These are phyloP conservation scores for Choloepus didactylus DNA, from an alignment of 2,797 vertebrate species.

Conservation along the genomic window DNA sequence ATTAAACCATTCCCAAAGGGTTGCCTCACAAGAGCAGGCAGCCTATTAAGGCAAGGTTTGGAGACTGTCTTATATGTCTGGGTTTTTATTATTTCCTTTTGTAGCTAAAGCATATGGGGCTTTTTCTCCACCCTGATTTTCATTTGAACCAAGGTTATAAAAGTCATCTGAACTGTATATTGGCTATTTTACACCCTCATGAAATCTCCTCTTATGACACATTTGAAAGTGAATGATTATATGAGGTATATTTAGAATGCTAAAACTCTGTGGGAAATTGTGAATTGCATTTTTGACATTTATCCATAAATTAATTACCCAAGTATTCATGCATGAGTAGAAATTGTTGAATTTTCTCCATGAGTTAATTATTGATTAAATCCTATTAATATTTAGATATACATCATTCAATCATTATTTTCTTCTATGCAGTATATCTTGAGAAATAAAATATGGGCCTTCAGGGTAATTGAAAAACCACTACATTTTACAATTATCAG, in stretches of 20 bases:
- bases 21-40: neutral
- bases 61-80: slow-evolving; percentile 5
- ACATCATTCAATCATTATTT: slow-evolving; percentile 57
- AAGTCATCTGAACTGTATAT: slow-evolving; percentile 75
- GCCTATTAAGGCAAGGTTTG: slow-evolving; percentile 29
- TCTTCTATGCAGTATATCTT: neutral
- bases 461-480: slow-evolving; percentile 45
- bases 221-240: slow-evolving; percentile 70
- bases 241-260: slow-evolving; percentile 51
- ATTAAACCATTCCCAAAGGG: slow-evolving; percentile 32
- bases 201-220: slow-evolving; percentile 71
- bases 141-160: slow-evolving; percentile 72
- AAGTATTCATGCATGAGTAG: slow-evolving; percentile 25
- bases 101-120: slow-evolving; percentile 6
- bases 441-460: slow-evolving; percentile 64
- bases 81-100: slow-evolving; percentile 63
- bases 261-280: slow-evolving; percentile 6
- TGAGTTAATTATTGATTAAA: slow-evolving; percentile 72
- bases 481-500: slow-evolving; percentile 73
- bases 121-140: neutral
- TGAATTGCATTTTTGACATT: slow-evolving; percentile 60
- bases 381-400: slow-evolving; percentile 67
- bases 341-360: slow-evolving; percentile 67
- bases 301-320: slow-evolving; percentile 75
- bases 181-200: slow-evolving; percentile 64